Base-by-base conservation (phyloP, 2,888 invertebrate genomes). In the Neoascia interrupta region DNA sequence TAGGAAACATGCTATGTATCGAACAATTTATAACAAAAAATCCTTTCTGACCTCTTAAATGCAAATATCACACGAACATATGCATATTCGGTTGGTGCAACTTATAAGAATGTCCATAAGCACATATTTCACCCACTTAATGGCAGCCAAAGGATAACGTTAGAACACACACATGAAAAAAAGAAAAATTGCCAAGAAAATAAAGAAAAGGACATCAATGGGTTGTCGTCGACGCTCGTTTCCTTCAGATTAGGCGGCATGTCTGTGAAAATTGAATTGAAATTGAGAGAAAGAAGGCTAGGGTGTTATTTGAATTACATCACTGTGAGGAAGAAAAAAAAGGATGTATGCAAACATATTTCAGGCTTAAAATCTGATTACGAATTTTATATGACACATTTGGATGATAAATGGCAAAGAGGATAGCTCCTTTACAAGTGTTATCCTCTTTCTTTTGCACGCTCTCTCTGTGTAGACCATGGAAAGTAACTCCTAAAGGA, bases 331-430 rank as follows among this genome's bases (percentile, higher is more conserved):
- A 23, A 18, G 15, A 5, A 5, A 18, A 41, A 16, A 58, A 64
- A 61, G 61, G 66, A 66, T 81, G n/a, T n/a, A 80, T 81, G 82
- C 82, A 82, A 82, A 83, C 83, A 84, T 83, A 84, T 83, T 84
- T 83, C 74, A 81, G 84, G 84, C 85, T 86, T 84, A 85, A 85
- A 87, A 88, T 87, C 88, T 87, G 88, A 88, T 88, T 88, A 88
- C 88, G 87, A 87, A 85, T 87, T 87, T 88, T 88, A 88, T 88
- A 86, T 84, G 87, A 86, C 87, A 87, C 87, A 86, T 86, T 85
- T 84, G 83, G 85, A 85, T 88, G 88, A 87, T 87, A 80, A 81
- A 82, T 80, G 75, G 36, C 63, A 28, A 64, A 43, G 19, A 34
- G 28, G 36, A 58, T 73, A 37, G 23, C 72, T 56, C 34, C 51